phyloP scores from a whole-genome alignment of 2,888 invertebrate genomes.

The Pteria penguin region DNA sequence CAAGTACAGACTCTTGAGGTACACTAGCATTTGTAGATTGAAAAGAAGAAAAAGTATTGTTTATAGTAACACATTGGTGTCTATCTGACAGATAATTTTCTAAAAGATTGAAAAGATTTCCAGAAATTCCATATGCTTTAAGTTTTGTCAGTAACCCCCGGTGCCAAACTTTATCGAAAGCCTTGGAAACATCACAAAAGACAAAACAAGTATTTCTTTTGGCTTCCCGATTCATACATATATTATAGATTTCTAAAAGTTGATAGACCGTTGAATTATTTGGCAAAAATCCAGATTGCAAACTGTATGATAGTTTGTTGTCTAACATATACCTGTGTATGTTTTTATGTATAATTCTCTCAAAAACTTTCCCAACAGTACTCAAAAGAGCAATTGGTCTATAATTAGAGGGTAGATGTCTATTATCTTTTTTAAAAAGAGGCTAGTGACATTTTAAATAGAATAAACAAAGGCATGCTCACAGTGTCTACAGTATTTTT shows the following conservation, averaged over 20 bases:
- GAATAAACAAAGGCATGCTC: too few relatives aligned
- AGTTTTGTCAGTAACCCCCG: neutral
- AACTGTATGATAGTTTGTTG: neutral
- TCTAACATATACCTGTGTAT: neutral
- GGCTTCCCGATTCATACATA: neutral
- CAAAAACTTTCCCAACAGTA: neutral
- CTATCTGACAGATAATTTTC: constrained; percentile 1
- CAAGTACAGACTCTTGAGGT: neutral
- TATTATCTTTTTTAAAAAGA: constrained; percentile 2
- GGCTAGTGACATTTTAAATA: too few relatives aligned
- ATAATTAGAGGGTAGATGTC: neutral
- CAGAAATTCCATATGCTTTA: neutral
- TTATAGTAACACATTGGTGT: neutral
- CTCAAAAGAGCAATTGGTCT: neutral
- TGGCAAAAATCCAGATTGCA: neutral
- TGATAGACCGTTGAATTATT: neutral
- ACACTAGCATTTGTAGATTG: neutral
- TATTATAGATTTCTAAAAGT: neutral
- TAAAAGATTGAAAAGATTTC: neutral
- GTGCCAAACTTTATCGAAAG: constrained; percentile 6
- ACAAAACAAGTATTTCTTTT: neutral
- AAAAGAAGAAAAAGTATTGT: neutral
- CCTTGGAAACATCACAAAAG: constrained; percentile 2
- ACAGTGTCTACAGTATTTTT: too few relatives aligned
- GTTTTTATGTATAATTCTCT: neutral